Evolutionary conservation across 1,140 invertebrate genomes (phyloP), one percentile per base, ranked within the genome.

Genomic region (Zaprionus tsacasi): DNA sequence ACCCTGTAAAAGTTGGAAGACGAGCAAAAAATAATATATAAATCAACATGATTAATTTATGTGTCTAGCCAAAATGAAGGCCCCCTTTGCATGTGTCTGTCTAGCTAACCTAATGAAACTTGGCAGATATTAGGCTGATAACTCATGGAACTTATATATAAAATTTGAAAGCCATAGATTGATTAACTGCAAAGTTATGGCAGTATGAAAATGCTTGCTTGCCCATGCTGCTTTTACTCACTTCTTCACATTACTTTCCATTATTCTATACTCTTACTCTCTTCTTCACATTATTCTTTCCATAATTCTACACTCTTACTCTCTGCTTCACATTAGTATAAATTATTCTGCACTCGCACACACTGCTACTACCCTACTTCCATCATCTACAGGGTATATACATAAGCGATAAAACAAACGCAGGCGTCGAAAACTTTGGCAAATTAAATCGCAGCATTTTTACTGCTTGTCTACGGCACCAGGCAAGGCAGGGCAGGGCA

Each of bases 401-500:
- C 87, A 82, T 67, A 87, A 76, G 81, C 81, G 82, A 82, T 88
- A 81, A 73, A 78, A 68, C 67, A 75, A 59, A 59, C 52, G 69
- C 73, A 88, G 72, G 82, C 81, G 78, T 74, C 78, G 60, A 78
- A 70, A 76, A 75, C 54, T 78, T 88, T 79, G 79, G 76, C 82
- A 86, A 86, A 86, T 86, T 86, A 86, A 82, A 86, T 86, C 79
- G 73, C 50, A 79, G 78, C 70, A 65, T 73, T 64, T 68, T 67
- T 81, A 63, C 43, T 45, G 36, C 27, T 30, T 45, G 33, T 38
- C 40, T 54, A 50, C 48, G 55, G 38, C 54, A 68, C 45, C 55
- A 15, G 38, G 13, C 40, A 7, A 15, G 40, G 45, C 52, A 43
- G 38, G 38, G 10, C 30, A 63, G 58, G 21, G 10, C 30, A 63